A percentile compares a stretch with the other conserved stretches of the same genome.
Conservation (phyloP, 1,140 invertebrate species). For the Scylla paramamosain region DNA sequence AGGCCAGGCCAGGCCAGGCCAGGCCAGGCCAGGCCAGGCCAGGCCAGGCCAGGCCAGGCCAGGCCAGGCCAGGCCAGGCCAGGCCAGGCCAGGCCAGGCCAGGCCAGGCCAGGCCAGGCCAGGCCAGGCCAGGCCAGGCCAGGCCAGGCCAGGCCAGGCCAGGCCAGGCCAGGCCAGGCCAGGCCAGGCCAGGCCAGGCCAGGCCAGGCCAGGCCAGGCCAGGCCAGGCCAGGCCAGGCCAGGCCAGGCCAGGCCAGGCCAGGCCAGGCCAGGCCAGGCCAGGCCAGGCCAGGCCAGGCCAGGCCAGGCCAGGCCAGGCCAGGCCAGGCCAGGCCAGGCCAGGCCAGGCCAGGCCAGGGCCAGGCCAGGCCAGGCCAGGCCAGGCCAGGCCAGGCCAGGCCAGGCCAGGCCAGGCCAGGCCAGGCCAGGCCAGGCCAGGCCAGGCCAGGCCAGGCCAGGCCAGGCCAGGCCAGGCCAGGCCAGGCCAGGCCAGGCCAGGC, state of each 20-base stretch:
- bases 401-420: constrained; percentile 36
- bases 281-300: not conserved
- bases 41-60: constrained; percentile 64
- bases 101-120: constrained; percentile 73
- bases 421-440: constrained; percentile 47
- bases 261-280: not conserved
- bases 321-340: constrained; percentile 2
- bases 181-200: constrained; percentile 15
- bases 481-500: constrained; percentile 52
- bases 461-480: constrained; percentile 54
- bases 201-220: not conserved
- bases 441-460: constrained; percentile 33
- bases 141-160: constrained; percentile 3
- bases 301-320: not conserved
- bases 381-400: constrained; percentile 56
- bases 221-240: not conserved
- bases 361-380: constrained; percentile 60
- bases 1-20: constrained; percentile 65
- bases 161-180: constrained; percentile 23
- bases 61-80: constrained; percentile 66
- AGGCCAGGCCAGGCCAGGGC: not conserved
- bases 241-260: not conserved
- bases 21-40: constrained; percentile 56
- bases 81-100: constrained; percentile 73
- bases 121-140: constrained; percentile 67